phyloP scores from a whole-genome alignment of 2,888 invertebrate species.

The Parnassius glacialis region DNA sequence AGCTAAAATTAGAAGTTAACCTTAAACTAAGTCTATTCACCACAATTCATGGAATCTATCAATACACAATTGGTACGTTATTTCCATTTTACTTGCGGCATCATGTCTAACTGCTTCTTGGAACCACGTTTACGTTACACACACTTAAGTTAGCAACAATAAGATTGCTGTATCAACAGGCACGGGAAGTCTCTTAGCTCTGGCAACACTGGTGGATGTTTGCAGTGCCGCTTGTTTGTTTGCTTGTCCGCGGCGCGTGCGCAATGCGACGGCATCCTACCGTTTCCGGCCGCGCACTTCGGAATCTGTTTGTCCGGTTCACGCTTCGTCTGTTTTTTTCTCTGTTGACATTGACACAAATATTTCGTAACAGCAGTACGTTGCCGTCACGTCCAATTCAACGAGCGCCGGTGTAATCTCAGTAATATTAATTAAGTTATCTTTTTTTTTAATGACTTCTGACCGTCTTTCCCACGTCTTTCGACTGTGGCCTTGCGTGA shows the following conservation, averaged over 20 bases:
- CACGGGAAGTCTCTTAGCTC: constrained; percentile 37
- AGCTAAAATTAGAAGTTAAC: background rate
- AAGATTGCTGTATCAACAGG: constrained; percentile 31
- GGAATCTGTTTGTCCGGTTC: constrained; percentile 26
- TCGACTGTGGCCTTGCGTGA: constrained; percentile 3
- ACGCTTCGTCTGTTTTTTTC: constrained; percentile 15
- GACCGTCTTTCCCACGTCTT: constrained; percentile 17
- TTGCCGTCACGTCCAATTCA: constrained; percentile 2
- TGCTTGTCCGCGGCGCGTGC: constrained; percentile 44
- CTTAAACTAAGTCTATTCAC: background rate
- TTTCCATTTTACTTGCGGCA: background rate
- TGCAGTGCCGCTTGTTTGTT: constrained; percentile 40
- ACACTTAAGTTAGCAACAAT: constrained; percentile 24
- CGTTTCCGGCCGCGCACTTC: constrained; percentile 42
- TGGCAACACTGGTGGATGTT: constrained; percentile 33
- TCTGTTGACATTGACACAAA: constrained; percentile 30
- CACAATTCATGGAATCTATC: constrained; percentile 1
- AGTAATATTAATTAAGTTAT: constrained; percentile 18
- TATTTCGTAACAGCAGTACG: constrained; percentile 29
- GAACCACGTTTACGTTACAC: constrained; percentile 11
- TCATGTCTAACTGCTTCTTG: constrained; percentile 11
- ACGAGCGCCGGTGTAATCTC: constrained; percentile 8
- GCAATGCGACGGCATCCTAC: constrained; percentile 44
- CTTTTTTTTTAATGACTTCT: background rate
- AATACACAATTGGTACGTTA: background rate